phyloP scores from a whole-genome alignment of 1,140 invertebrate genomes.

The Holotrichia oblita region DNA sequence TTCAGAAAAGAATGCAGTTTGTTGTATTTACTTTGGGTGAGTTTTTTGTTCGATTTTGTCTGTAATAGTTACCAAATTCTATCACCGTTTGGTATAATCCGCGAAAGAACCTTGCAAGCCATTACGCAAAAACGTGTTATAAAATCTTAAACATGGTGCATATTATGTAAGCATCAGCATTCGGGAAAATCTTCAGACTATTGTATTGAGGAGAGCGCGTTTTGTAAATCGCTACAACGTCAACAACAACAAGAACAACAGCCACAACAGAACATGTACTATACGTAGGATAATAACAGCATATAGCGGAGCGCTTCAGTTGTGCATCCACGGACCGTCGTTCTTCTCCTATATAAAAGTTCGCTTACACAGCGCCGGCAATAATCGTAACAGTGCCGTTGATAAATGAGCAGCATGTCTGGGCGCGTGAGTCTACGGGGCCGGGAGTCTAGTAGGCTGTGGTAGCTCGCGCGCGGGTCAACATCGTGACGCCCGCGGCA shows the following conservation, averaged over 20 bases:
- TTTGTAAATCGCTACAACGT: neutral
- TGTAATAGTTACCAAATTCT: too few relatives aligned
- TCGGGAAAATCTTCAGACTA: neutral
- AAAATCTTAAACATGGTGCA: too few relatives aligned
- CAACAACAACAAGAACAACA: neutral
- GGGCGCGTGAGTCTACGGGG: slow-evolving; percentile 43
- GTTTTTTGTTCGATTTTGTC: too few relatives aligned
- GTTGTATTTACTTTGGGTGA: too few relatives aligned
- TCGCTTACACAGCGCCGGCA: slow-evolving; percentile 34
- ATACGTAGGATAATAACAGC: slow-evolving; percentile 8
- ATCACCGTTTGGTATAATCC: too few relatives aligned
- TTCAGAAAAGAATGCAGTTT: too few relatives aligned
- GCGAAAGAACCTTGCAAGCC: too few relatives aligned
- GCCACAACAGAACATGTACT: neutral
- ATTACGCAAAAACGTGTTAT: too few relatives aligned
- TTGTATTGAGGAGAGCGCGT: neutral
- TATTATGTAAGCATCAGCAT: too few relatives aligned
- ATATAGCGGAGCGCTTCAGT: neutral
- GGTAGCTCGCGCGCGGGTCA: slow-evolving; percentile 45
- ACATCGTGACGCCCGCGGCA: slow-evolving; percentile 43
- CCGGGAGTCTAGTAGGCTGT: slow-evolving; percentile 41
- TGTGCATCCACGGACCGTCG: neutral
- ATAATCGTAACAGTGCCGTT: slow-evolving; percentile 39
- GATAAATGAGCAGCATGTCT: slow-evolving; percentile 45
- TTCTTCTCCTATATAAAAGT: slow-evolving; percentile 26